A percentile compares a stretch with the other conserved stretches of the same genome.
phyloP scores from a whole-genome alignment of 2,888 invertebrate genomes.

The Luperina testacea region DNA sequence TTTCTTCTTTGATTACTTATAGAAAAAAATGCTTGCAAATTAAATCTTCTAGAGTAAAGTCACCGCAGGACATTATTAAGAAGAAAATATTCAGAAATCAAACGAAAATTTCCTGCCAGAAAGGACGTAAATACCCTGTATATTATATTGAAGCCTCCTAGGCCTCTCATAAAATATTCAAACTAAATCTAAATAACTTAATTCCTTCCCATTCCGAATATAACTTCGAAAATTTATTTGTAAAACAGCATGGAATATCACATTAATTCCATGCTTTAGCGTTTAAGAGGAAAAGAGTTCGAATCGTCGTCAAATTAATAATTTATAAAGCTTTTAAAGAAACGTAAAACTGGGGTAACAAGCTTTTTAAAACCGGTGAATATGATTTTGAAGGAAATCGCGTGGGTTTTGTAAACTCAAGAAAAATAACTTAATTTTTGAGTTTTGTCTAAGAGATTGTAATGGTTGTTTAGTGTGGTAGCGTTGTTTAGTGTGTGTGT shows the following conservation, averaged over 20 bases:
- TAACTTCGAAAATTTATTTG: slow-evolving; percentile 75
- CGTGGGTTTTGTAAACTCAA: slow-evolving; percentile 2
- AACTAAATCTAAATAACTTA: slow-evolving; percentile 39
- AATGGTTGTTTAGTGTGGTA: background rate
- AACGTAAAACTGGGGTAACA: slow-evolving; percentile 74
- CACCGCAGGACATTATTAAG: background rate
- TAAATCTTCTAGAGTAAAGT: background rate
- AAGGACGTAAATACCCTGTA: slow-evolving; percentile 1
- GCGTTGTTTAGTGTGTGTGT: no score
- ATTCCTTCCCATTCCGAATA: slow-evolving; percentile 29
- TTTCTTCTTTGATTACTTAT: background rate
- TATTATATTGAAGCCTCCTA: slow-evolving; percentile 34
- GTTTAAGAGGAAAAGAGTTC: slow-evolving; percentile 74
- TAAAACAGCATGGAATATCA: slow-evolving; percentile 70
- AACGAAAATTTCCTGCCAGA: slow-evolving; percentile 8
- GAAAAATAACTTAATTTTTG: background rate
- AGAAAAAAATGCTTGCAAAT: background rate
- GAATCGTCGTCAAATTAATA: slow-evolving; percentile 80
- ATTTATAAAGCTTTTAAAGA: slow-evolving; percentile 84
- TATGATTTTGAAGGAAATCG: background rate
- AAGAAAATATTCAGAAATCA: slow-evolving; percentile 28
- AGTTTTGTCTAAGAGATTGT: background rate
- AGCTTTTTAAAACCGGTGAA: slow-evolving; percentile 72
- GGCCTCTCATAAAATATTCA: slow-evolving; percentile 42
- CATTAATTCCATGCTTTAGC: slow-evolving; percentile 69